These are phyloP conservation scores for Miichthys miiuy DNA, from an alignment of 2,797 vertebrate genomes.

Conservation along the genomic window DNA sequence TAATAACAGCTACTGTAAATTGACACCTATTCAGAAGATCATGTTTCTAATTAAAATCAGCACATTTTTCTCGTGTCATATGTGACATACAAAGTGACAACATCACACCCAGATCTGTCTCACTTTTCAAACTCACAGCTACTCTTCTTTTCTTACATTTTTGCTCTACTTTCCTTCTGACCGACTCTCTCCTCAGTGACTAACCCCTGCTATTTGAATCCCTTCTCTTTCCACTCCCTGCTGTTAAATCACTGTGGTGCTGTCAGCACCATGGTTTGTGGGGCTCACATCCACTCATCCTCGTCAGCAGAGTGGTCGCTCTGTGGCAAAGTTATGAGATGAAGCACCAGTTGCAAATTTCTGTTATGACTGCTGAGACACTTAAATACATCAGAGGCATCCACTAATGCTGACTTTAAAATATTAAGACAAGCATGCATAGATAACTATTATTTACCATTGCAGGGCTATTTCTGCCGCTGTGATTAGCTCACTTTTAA, in stretches of 20 bases:
- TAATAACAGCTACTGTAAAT: neutral
- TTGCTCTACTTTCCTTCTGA: neutral
- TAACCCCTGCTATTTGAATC: constrained; percentile 25
- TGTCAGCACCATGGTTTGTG: constrained; percentile 47
- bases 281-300: constrained; percentile 41
- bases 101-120: neutral
- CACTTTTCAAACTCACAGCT: constrained; percentile 1
- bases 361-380: constrained; percentile 35
- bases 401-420: neutral
- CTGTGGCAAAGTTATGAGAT: constrained; percentile 29
- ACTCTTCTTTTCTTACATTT: constrained; percentile 5
- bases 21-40: neutral
- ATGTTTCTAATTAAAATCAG: neutral
- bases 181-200: neutral
- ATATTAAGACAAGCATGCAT: neutral
- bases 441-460: neutral
- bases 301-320: constrained; percentile 16
- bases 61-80: neutral
- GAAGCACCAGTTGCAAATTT: constrained; percentile 41
- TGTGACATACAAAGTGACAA: no score
- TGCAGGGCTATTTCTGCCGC: neutral
- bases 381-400: neutral
- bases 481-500: neutral
- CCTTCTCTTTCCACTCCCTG: constrained; percentile 49
- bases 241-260: constrained; percentile 56